Base-by-base conservation (phyloP, 37 sponge, comb jelly and placozoan species). In the Chondrosia reniformis region DNA sequence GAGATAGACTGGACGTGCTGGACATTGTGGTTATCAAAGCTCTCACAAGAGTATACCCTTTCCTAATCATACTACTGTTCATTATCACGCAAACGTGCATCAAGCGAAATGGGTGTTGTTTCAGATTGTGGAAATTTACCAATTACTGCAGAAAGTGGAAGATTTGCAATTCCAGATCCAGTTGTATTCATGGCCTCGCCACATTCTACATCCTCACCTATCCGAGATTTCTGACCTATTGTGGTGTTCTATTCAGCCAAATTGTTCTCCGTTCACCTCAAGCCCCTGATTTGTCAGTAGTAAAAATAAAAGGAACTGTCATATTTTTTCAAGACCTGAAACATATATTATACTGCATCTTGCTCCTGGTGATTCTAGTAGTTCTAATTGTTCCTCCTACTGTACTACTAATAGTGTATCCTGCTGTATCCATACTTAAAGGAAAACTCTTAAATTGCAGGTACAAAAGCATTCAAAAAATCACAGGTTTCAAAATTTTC, bases 201-300 rank as follows among this genome's bases (percentile, higher is more conserved):
- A 44, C 72, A 6, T 69, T 69, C 43, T 40, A 43, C 22, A 40
- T 69, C 22, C 72, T 69, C 1, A 34, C 36, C 43, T 69, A 69
- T 25, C 24, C 72, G 2, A 31, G 72, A 8, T 69, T 69, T 25
- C 43, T 69, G 2, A 69, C 25, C 36, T 69, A 69, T 24, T 31
- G 67, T 36, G 67, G 67, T 5, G 30, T 30, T 5, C 33, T 66
- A 15, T 66, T 36, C 38, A 66, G 67, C 30, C 19, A 5, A 8
- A 31, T 66, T 31, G n/a, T n/a, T n/a, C n/a, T n/a, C n/a, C 39
- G 42, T 6, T 22, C 39, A 24, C 43, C 72, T 7, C 39, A 69
- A 17, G 72, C 72, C 5, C 41, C 72, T 69, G 31, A 41, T 2
- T 3, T 69, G 19, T 17, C 32, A 39, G 43, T 69, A 17, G 41